Percentiles rank a stretch among this genome's conserved stretches.
These are phyloP conservation scores for Cephus nigrinus DNA, from an alignment of 2,888 invertebrate species.

Conservation along the genomic window DNA sequence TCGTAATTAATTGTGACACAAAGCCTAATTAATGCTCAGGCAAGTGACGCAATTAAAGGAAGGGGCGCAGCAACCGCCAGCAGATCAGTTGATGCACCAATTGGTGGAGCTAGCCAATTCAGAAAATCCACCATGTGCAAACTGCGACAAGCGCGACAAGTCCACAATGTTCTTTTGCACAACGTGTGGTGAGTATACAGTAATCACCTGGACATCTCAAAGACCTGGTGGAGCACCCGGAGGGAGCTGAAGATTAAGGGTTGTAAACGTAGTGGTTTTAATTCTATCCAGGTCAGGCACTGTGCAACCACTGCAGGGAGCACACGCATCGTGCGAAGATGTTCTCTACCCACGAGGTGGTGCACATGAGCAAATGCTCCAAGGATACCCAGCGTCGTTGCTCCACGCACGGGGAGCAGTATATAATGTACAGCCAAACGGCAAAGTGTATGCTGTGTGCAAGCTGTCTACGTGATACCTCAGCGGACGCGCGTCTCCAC, in stretches of 20 bases:
- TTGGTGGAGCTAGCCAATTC: slow-evolving; percentile 78
- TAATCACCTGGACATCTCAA: neutral
- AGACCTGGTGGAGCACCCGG: neutral
- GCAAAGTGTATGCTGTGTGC: slow-evolving; percentile 80
- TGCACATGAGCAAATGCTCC: slow-evolving; percentile 77
- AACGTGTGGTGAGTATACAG: slow-evolving; percentile 72
- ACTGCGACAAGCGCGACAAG: slow-evolving; percentile 79
- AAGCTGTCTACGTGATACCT: slow-evolving; percentile 79
- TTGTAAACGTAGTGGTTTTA: neutral
- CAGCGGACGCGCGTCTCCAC: slow-evolving; percentile 74
- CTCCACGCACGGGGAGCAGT: slow-evolving; percentile 77
- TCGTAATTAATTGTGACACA: neutral
- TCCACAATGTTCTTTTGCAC: slow-evolving; percentile 83
- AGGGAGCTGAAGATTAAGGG: neutral
- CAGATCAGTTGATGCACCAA: slow-evolving; percentile 77
- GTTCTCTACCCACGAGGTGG: slow-evolving; percentile 80
- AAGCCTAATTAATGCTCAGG: slow-evolving; percentile 53
- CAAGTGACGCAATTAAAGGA: slow-evolving; percentile 74
- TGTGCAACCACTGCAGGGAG: slow-evolving; percentile 77
- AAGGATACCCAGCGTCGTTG: slow-evolving; percentile 79
- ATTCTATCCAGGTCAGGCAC: slow-evolving; percentile 73
- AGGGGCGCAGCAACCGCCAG: slow-evolving; percentile 71
- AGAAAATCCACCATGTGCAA: slow-evolving; percentile 80
- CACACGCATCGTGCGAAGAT: slow-evolving; percentile 82
- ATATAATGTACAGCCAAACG: slow-evolving; percentile 79